Percentiles rank a stretch among this genome's conserved stretches.
Evolutionary conservation across 2,113 vertebrate genomes (phyloP).

Genomic region (Bambusicola thoracicus): DNA sequence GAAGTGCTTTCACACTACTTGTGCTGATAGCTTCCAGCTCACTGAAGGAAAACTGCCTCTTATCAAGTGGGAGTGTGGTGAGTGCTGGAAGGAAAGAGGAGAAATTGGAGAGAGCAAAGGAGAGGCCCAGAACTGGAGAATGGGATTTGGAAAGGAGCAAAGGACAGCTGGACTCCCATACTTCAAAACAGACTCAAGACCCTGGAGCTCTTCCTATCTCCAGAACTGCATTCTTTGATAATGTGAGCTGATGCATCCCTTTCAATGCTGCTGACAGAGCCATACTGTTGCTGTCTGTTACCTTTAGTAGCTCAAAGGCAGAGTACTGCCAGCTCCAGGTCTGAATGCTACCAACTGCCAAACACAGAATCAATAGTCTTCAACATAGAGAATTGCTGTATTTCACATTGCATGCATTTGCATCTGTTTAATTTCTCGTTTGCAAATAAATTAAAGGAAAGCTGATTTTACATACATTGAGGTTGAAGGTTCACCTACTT

Average conservation of each 20-base stretch:
- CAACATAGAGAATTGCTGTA: neutral
- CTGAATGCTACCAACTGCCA: neutral
- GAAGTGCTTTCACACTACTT: neutral
- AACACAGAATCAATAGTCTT: neutral
- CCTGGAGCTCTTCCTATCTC: neutral
- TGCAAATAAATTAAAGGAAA: neutral
- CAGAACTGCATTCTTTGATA: neutral
- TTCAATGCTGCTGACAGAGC: fast-evolving
- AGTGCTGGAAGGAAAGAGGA: neutral
- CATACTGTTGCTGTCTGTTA: neutral
- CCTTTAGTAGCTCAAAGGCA: neutral
- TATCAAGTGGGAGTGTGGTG: neutral
- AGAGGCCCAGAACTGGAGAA: neutral
- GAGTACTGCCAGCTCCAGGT: neutral
- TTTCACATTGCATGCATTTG: neutral
- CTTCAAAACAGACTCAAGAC: neutral
- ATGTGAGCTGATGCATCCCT: neutral
- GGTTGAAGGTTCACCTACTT: neutral
- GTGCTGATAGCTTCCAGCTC: neutral
- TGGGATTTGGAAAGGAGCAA: fast-evolving
- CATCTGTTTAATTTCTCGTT: neutral
- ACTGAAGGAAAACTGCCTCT: neutral
- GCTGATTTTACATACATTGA: neutral
- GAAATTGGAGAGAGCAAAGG: neutral
- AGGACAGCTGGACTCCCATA: neutral